Evolutionary conservation across 2,888 invertebrate species (phyloP).

Genomic region (Clanis bilineata): DNA sequence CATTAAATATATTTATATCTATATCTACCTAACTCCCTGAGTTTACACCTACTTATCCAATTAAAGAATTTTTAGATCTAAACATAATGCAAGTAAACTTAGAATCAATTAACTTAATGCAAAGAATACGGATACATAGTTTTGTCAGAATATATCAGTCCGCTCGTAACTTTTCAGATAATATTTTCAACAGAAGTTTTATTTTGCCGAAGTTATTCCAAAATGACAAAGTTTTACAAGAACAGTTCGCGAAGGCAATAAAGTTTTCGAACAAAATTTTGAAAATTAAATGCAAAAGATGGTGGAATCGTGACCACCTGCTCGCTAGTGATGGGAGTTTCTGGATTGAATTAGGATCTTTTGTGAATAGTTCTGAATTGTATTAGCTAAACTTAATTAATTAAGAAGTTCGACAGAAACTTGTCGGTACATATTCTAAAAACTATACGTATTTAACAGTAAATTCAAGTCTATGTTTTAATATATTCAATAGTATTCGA

Average conservation of each 20-base stretch:
- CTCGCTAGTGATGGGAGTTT: slow-evolving; percentile 20
- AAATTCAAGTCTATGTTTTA: too few relatives aligned
- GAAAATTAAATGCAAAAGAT: slow-evolving; percentile 52
- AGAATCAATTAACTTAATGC: too few relatives aligned
- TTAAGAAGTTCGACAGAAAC: too few relatives aligned
- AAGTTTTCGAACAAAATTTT: slow-evolving; percentile 47
- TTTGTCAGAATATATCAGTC: slow-evolving; percentile 27
- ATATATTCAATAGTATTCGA: too few relatives aligned
- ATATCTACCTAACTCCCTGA: too few relatives aligned
- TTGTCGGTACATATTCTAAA: too few relatives aligned
- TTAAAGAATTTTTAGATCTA: too few relatives aligned
- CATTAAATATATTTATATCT: too few relatives aligned
- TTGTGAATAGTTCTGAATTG: neutral
- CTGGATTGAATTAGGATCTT: neutral
- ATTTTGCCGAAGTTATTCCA: slow-evolving; percentile 45
- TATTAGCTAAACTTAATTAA: neutral
- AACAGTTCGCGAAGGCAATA: slow-evolving; percentile 52
- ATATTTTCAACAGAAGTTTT: slow-evolving; percentile 50
- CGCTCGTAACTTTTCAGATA: slow-evolving; percentile 47
- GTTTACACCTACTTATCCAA: too few relatives aligned
- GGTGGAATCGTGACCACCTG: slow-evolving; percentile 49
- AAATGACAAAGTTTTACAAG: slow-evolving; percentile 56
- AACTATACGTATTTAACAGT: too few relatives aligned
- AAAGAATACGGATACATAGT: neutral
- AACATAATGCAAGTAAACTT: too few relatives aligned